Conservation (phyloP, 2,113 vertebrate species). For the Typhlomys cinereus region DNA sequence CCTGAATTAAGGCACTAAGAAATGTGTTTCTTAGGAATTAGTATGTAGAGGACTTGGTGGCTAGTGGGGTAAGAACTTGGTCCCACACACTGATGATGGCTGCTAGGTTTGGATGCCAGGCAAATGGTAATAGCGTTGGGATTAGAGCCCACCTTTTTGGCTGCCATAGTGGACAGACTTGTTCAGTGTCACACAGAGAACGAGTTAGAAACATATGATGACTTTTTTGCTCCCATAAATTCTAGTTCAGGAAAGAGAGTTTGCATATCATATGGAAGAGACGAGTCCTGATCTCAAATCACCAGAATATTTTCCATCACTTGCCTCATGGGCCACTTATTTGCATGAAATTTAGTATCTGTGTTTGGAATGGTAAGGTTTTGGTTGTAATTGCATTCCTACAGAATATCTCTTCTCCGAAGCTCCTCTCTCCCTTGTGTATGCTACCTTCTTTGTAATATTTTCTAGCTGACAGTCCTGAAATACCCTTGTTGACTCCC, state of each 20-base stretch:
- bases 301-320: constrained; percentile 22
- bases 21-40: neutral
- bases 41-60: neutral
- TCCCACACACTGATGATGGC: neutral
- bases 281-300: neutral
- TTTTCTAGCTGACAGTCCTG: neutral
- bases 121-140: neutral
- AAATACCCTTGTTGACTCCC: neutral
- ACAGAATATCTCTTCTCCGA: neutral
- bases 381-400: neutral
- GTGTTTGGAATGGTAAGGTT: constrained; percentile 20
- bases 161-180: neutral
- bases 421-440: neutral
- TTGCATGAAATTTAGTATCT: constrained; percentile 31
- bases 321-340: neutral
- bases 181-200: neutral
- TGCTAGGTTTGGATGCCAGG: neutral
- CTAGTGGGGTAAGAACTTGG: constrained; percentile 2
- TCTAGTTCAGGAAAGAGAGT: neutral
- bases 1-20: neutral
- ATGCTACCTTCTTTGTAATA: neutral
- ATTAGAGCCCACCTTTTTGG: constrained; percentile 17
- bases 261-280: constrained; percentile 4
- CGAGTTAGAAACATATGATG: neutral
- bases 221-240: neutral